Base-by-base conservation (phyloP, 2,888 invertebrate species). In the Lissocephala sabroskyi region DNA sequence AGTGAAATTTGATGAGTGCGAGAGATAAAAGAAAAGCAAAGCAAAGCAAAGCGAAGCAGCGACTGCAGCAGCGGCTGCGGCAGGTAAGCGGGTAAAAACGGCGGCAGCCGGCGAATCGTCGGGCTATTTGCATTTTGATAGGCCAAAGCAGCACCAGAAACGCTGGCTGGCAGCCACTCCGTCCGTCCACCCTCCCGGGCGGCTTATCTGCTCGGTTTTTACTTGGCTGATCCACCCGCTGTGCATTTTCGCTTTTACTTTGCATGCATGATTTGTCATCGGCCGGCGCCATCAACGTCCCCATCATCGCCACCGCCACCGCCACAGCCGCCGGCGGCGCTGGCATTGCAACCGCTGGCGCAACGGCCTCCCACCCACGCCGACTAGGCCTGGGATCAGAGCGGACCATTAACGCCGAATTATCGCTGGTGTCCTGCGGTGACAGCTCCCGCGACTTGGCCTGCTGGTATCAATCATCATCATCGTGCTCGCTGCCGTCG, bases 1-100 rank as follows among this genome's bases (percentile, higher is more conserved):
- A 61, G 56, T 64, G 64, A 61, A 64, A 64, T 59, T 56, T 64
- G 61, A 64, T 64, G 61, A 63, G 58, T 46, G 54, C 53, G 45
- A 53, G 52, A 63, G 59, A 59, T 52, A 62, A 57, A 56, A 35
- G 10, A 19, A 26, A 36, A 48, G 53, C 51, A 3, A 28, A 37
- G 29, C 4, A 44, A 37, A 36, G 17, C 16, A 19, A 18, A 1
- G 14, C 3, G 13, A 18, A 32, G 29, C 19, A 9, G 29, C 51
- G 33, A 33, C 29, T 9, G 11, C 30, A 6, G 11, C 9, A 32
- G 16, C 14, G 32, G 7, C 10, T 28, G 16, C 10, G 10, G 28
- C 10, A 7, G 23, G n/a, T n/a, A 18, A 44, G 10, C 26, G 13
- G 9, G 29, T 14, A 48, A 45, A 18, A 55, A 48, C 26, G 41